phyloP scores from a whole-genome alignment of 2,888 invertebrate species.

The Dusona sp. region DNA sequence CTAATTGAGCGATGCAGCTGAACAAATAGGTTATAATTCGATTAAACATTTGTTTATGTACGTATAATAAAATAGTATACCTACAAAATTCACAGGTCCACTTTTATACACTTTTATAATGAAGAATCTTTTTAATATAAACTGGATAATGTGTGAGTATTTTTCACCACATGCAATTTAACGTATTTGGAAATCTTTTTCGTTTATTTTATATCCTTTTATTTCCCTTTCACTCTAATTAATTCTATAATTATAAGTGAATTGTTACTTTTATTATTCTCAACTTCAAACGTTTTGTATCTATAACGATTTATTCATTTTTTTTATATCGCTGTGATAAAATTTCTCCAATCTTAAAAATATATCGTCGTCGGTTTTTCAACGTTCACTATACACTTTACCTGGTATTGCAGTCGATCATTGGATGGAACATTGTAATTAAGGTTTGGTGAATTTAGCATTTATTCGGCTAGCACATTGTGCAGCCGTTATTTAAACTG shows the following conservation, averaged over 20 bases:
- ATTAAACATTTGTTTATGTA: constrained; percentile 9
- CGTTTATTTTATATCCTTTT: background rate
- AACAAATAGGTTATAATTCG: background rate
- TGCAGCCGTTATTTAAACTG: constrained; percentile 1
- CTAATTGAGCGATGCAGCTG: constrained; percentile 3
- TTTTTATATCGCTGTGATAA: background rate
- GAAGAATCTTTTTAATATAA: background rate
- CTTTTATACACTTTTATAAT: background rate
- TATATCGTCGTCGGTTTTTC: background rate
- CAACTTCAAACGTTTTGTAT: background rate
- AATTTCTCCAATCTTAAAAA: background rate
- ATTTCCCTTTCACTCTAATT: background rate
- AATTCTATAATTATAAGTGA: background rate
- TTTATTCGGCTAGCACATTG: background rate
- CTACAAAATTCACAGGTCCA: background rate
- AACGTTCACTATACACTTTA: background rate
- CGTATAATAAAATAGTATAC: background rate
- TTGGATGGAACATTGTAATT: constrained; percentile 7
- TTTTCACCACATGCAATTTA: background rate
- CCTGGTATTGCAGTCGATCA: background rate
- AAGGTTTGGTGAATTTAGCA: background rate
- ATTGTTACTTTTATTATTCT: background rate
- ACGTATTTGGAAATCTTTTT: background rate
- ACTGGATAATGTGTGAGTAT: background rate
- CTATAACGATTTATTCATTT: background rate